phyloP scores from a whole-genome alignment of 2,888 invertebrate species.

The Nezara viridula region DNA sequence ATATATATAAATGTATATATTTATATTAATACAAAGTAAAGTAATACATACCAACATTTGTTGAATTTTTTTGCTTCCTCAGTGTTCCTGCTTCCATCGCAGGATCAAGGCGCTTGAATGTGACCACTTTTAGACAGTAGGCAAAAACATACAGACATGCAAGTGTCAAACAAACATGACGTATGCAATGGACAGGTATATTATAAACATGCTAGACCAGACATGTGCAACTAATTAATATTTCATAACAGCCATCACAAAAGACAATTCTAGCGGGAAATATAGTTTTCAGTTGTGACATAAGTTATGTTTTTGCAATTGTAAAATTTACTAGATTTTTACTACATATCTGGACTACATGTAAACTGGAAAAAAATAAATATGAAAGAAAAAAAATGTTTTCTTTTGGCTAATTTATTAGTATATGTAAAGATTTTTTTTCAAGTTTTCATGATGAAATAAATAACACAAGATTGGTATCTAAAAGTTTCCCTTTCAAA shows the following conservation, averaged over 20 bases:
- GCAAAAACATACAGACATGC: conserved; percentile 66
- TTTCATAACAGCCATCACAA: conserved; percentile 24
- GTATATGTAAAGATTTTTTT: not conserved
- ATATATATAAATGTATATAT: too few relatives aligned
- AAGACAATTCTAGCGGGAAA: not conserved
- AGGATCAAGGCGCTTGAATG: conserved; percentile 80
- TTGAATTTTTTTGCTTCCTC: conserved; percentile 69
- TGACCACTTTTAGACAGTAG: conserved; percentile 77
- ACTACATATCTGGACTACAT: conserved; percentile 57
- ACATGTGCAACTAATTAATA: conserved; percentile 52
- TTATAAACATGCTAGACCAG: conserved; percentile 59
- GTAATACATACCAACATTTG: conserved; percentile 84
- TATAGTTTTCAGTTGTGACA: not conserved
- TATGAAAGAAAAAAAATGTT: not conserved
- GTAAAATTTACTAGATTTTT: conserved; percentile 59
- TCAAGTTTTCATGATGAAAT: too few relatives aligned
- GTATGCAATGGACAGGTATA: not conserved
- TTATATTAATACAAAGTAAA: too few relatives aligned
- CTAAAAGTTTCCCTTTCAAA: not conserved
- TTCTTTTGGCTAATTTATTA: not conserved
- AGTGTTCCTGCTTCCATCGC: conserved; percentile 66
- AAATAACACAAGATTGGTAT: not conserved
- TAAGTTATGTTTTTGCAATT: not conserved
- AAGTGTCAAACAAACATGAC: conserved; percentile 58
- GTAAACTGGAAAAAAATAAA: not conserved